phyloP scores from a whole-genome alignment of 1,140 invertebrate genomes.

The Drosophila pallidifrons region DNA sequence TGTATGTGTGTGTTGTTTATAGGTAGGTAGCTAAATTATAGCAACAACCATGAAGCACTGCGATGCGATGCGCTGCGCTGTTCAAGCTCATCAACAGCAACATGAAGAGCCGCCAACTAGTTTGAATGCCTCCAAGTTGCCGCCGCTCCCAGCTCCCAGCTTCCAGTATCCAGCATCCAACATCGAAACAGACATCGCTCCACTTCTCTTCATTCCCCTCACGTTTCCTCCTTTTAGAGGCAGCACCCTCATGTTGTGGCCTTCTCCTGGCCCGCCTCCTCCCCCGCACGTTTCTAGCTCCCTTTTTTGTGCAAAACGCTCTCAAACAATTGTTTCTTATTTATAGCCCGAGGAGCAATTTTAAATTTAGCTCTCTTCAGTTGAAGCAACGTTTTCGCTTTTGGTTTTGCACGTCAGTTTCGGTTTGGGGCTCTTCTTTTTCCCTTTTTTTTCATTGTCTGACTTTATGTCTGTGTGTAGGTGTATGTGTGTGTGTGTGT shows the following conservation, averaged over 20 bases:
- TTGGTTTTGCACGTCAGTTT: conserved; percentile 29
- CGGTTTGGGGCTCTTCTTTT: not conserved
- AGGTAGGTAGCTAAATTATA: conserved; percentile 35
- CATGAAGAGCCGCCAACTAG: conserved; percentile 48
- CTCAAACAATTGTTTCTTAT: conserved; percentile 74
- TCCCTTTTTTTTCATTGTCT: not conserved
- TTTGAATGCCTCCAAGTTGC: conserved; percentile 33
- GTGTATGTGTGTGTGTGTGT: conserved; percentile 9
- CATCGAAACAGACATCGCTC: not conserved
- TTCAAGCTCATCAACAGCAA: conserved; percentile 48
- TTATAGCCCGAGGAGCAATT: conserved; percentile 69
- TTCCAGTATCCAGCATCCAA: too few relatives aligned
- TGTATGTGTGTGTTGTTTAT: conserved; percentile 7
- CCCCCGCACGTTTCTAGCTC: not conserved
- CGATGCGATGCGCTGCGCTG: conserved; percentile 3
- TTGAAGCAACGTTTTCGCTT: conserved; percentile 47
- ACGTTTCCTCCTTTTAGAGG: not conserved
- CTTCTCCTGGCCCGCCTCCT: not conserved
- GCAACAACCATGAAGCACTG: conserved; percentile 21
- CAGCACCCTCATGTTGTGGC: not conserved
- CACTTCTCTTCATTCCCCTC: not conserved
- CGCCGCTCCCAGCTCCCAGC: not conserved
- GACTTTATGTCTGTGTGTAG: conserved; percentile 1
- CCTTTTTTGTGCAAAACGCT: conserved; percentile 47
- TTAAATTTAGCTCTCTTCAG: conserved; percentile 64